These are phyloP conservation scores for Cheilosia vulpina DNA, from an alignment of 2,888 invertebrate genomes.

Conservation along the genomic window DNA sequence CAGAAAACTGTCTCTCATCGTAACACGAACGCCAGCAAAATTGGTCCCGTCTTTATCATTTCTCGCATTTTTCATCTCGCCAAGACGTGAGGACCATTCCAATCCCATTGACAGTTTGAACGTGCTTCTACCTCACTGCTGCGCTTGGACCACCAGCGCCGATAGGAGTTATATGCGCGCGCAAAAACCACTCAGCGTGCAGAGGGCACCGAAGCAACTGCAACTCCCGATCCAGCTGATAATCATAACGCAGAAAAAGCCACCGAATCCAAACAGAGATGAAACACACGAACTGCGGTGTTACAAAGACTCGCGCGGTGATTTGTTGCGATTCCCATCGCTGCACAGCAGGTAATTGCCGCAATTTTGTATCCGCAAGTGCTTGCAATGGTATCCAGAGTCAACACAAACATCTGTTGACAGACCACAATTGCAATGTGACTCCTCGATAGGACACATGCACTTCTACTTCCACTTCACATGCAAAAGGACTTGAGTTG, in stretches of 20 bases:
- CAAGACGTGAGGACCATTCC: background rate
- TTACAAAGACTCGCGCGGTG: background rate
- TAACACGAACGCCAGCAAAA: background rate
- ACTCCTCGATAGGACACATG: background rate
- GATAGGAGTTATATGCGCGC: background rate
- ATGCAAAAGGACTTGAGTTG: conserved; percentile 1
- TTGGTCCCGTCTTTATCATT: conserved; percentile 2
- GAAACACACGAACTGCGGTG: background rate
- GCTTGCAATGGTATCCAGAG: conserved; percentile 1
- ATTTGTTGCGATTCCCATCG: conserved; percentile 9
- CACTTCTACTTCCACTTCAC: background rate
- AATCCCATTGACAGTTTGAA: conserved; percentile 6
- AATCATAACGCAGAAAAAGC: conserved; percentile 7
- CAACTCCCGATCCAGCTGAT: background rate
- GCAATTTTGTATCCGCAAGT: conserved; percentile 1
- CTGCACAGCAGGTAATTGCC: conserved; percentile 13
- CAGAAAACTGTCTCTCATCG: background rate
- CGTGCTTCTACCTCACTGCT: background rate
- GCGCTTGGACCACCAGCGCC: background rate
- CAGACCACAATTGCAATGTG: conserved; percentile 9
- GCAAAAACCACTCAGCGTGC: conserved; percentile 1
- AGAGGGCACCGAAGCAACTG: background rate
- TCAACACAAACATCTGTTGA: conserved; percentile 11
- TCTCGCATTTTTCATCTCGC: conserved; percentile 7
- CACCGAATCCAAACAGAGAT: conserved; percentile 12